Evolutionary conservation across 2,888 invertebrate genomes (phyloP).

Genomic region (Agrotis clavis): DNA sequence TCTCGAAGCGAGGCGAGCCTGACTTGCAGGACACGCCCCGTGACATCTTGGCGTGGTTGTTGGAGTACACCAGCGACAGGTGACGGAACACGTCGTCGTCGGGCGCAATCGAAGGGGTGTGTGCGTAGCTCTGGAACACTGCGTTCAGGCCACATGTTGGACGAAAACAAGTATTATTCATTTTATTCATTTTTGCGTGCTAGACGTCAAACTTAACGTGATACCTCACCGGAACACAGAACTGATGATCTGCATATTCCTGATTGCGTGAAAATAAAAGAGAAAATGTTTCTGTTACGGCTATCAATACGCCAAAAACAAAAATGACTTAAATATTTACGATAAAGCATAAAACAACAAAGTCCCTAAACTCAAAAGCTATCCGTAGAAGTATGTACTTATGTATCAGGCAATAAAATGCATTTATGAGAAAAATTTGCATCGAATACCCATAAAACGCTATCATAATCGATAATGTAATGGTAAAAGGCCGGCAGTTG

Average conservation of each 20-base stretch:
- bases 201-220: slow-evolving; percentile 13
- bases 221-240: slow-evolving; percentile 93
- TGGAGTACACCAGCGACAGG: slow-evolving; percentile 95
- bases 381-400: not conserved
- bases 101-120: slow-evolving; percentile 95
- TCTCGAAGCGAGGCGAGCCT: slow-evolving; percentile 94
- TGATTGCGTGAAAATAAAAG: slow-evolving; percentile 83
- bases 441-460: slow-evolving; percentile 19
- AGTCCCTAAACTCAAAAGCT: not conserved
- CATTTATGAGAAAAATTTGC: not conserved
- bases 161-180: slow-evolving; percentile 61
- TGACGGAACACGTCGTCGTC: slow-evolving; percentile 98
- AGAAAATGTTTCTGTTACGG: slow-evolving; percentile 10
- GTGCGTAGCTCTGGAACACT: slow-evolving; percentile 97
- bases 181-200: not conserved
- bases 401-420: not conserved
- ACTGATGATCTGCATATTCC: slow-evolving; percentile 95
- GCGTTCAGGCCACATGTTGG: slow-evolving; percentile 92
- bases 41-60: slow-evolving; percentile 97
- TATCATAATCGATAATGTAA: slow-evolving; percentile 22
- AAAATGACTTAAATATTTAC: not conserved
- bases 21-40: slow-evolving; percentile 95
- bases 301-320: too few species aligned
- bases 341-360: not conserved
- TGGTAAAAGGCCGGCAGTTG: slow-evolving; percentile 21